These are phyloP conservation scores for Pedionomus torquatus DNA, from an alignment of 2,113 vertebrate genomes.

Conservation along the genomic window DNA sequence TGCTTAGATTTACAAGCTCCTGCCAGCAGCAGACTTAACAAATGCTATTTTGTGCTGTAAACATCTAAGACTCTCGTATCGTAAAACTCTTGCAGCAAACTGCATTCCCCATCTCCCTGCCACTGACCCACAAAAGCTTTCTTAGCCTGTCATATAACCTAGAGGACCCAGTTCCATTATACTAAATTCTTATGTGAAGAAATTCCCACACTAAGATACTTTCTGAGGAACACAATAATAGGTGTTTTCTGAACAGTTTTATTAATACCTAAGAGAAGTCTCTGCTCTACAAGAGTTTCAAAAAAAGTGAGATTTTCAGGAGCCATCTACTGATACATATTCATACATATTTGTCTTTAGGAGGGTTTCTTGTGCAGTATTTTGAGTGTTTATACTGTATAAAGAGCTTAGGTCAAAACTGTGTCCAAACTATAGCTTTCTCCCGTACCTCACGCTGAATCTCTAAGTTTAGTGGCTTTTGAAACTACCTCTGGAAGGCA, in stretches of 20 bases:
- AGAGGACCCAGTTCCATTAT: background rate
- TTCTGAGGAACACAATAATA: background rate
- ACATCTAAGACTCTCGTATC: background rate
- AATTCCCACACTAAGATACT: background rate
- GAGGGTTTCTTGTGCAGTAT: background rate
- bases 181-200: background rate
- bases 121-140: background rate
- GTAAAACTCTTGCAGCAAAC: background rate
- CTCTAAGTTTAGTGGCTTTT: background rate
- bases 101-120: background rate
- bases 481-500: background rate
- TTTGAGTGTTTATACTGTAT: background rate
- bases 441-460: background rate
- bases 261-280: background rate
- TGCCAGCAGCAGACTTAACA: conserved; percentile 18
- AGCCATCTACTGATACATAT: background rate
- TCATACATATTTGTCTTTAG: background rate
- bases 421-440: background rate
- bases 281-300: background rate
- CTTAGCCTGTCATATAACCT: background rate
- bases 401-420: background rate
- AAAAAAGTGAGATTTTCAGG: background rate
- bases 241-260: background rate
- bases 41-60: background rate
- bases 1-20: conserved; percentile 15